Evolutionary conservation across 2,797 vertebrate species (phyloP).

Genomic region (Platyrinchus mystaceus): DNA sequence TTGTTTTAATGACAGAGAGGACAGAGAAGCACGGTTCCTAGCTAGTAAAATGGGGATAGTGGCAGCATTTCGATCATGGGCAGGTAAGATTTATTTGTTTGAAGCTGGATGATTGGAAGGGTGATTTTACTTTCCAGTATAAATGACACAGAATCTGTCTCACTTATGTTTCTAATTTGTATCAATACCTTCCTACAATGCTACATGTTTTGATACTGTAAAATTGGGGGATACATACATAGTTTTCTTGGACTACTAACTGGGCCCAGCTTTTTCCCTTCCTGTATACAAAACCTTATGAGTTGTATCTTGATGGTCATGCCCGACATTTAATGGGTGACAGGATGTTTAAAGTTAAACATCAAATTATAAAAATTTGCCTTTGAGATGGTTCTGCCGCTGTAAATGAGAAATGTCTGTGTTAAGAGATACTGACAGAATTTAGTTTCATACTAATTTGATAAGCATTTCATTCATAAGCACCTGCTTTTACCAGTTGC

Average conservation of each 20-base stretch:
- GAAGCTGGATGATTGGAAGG: not conserved
- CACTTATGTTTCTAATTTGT: not conserved
- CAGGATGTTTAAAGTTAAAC: not conserved
- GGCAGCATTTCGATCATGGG: conserved; percentile 97
- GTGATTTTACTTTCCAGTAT: not conserved
- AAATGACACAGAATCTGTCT: not conserved
- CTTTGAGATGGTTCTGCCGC: not conserved
- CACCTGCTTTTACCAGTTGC: not conserved
- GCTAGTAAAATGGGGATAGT: conserved; percentile 98
- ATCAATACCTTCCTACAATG: not conserved
- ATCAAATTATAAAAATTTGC: not conserved
- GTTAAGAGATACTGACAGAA: not conserved
- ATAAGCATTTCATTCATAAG: no score
- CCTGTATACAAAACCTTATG: rapidly evolving
- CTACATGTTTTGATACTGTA: not conserved
- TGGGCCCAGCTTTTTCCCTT: not conserved
- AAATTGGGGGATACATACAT: not conserved
- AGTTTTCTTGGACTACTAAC: not conserved
- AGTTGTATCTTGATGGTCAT: not conserved
- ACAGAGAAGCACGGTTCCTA: conserved; percentile 93
- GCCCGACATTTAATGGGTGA: not conserved
- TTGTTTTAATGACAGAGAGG: conserved; percentile 82
- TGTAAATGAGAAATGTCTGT: not conserved
- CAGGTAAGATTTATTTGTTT: conserved; percentile 80
- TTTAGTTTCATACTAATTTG: no score